Evolutionary conservation across 2,888 invertebrate species (phyloP).

Genomic region (Rhyacophila evoluta): DNA sequence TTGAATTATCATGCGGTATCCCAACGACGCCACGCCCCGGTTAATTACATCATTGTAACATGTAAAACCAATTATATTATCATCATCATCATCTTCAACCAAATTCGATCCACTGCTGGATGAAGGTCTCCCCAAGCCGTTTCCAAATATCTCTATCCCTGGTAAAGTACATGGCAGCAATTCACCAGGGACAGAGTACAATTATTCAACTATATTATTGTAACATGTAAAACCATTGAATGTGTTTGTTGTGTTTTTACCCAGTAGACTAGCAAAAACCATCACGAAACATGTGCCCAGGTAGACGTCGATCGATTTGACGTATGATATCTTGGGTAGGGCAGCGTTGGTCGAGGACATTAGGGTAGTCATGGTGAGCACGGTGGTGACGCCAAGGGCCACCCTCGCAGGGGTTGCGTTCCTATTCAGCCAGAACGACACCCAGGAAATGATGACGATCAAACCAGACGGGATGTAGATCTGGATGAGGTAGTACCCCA

Average conservation of each 20-base stretch:
- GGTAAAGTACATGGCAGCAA: conserved; percentile 6
- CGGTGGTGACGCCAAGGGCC: conserved; percentile 93
- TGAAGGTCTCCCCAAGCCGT: conserved; percentile 25
- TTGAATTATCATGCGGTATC: conserved; percentile 6
- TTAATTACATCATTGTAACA: conserved; percentile 1
- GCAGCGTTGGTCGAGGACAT: conserved; percentile 97
- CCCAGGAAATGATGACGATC: conserved; percentile 98
- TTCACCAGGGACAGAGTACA: conserved; percentile 6
- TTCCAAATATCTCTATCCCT: conserved; percentile 4
- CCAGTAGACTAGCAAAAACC: conserved; percentile 97
- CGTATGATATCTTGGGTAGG: conserved; percentile 97
- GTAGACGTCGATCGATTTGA: conserved; percentile 97
- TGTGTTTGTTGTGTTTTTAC: conserved; percentile 68
- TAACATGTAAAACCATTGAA: conserved; percentile 6
- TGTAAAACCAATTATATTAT: conserved; percentile 12
- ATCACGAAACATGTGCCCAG: conserved; percentile 98
- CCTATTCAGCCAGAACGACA: conserved; percentile 96
- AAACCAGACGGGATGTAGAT: conserved; percentile 98
- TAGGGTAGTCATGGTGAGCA: conserved; percentile 97
- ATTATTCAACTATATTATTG: conserved; percentile 6
- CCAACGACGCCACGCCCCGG: conserved; percentile 1
- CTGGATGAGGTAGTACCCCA: conserved; percentile 99
- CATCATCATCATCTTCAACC: conserved; percentile 26
- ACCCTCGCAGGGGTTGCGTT: conserved; percentile 96
- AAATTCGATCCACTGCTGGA: conserved; percentile 25